Conservation (phyloP, 2,113 vertebrate species). For the Pelecanus crispus region DNA sequence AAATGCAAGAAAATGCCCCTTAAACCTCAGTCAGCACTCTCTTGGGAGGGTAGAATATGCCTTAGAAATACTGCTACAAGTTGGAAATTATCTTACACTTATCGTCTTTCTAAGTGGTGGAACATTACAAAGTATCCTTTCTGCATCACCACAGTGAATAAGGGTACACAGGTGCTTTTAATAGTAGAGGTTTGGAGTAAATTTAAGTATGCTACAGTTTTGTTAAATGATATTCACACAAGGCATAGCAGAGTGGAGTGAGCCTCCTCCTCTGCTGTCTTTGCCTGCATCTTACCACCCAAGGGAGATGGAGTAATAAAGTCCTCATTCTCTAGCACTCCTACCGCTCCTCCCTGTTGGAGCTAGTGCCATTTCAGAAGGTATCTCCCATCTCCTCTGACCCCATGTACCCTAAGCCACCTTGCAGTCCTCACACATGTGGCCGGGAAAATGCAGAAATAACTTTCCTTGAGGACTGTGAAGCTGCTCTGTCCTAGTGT, state of each 20-base stretch:
- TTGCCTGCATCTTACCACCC: neutral
- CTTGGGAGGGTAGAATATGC: neutral
- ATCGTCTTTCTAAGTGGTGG: neutral
- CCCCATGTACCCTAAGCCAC: accelerated
- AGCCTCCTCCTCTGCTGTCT: neutral
- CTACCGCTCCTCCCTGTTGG: neutral
- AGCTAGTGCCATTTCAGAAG: neutral
- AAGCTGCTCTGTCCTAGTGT: neutral
- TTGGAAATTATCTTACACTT: neutral
- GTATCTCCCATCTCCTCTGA: neutral
- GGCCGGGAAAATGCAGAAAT: neutral
- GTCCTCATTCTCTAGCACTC: neutral
- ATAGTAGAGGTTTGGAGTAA: neutral
- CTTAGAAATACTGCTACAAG: neutral
- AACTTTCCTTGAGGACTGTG: neutral
- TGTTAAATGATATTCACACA: neutral
- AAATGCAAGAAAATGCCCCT: neutral
- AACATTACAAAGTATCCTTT: neutral
- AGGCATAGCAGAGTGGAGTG: neutral
- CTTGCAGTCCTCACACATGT: neutral
- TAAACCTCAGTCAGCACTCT: neutral
- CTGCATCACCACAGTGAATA: neutral
- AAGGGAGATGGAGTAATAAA: neutral
- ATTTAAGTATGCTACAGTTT: neutral
- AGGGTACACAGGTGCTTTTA: neutral